Evolutionary conservation across 2,797 vertebrate genomes (phyloP).

Genomic region (Acanthurus leucopareius): DNA sequence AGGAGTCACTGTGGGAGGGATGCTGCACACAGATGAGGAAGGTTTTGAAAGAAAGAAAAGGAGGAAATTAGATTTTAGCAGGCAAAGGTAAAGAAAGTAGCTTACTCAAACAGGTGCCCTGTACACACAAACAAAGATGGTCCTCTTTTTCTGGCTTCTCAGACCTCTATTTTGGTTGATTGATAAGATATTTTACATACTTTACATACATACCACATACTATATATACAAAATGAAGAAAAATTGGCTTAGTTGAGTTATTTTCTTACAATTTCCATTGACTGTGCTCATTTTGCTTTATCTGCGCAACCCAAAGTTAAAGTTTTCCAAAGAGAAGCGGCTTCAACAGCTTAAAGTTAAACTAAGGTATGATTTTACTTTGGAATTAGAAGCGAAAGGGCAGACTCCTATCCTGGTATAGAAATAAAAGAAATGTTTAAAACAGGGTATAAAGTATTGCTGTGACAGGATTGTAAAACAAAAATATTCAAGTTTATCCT

Average conservation of each 20-base stretch:
- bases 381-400: neutral
- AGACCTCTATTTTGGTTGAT: neutral
- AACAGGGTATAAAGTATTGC: neutral
- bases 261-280: neutral
- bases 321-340: neutral
- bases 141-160: neutral
- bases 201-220: too few relatives aligned
- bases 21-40: conserved; percentile 63
- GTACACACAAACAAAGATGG: neutral
- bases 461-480: neutral
- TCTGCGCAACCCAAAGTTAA: neutral
- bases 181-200: neutral
- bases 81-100: too few relatives aligned
- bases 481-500: neutral
- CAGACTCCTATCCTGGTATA: too few relatives aligned
- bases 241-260: neutral
- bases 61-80: neutral
- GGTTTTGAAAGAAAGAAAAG: neutral
- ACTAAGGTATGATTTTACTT: neutral
- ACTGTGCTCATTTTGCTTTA: neutral
- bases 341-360: neutral
- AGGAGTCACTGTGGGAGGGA: conserved; percentile 89
- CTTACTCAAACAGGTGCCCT: too few relatives aligned
- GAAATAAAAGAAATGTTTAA: neutral
- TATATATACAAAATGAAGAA: neutral